These are phyloP conservation scores for Melolontha melolontha DNA, from an alignment of 2,888 invertebrate species.

Conservation along the genomic window DNA sequence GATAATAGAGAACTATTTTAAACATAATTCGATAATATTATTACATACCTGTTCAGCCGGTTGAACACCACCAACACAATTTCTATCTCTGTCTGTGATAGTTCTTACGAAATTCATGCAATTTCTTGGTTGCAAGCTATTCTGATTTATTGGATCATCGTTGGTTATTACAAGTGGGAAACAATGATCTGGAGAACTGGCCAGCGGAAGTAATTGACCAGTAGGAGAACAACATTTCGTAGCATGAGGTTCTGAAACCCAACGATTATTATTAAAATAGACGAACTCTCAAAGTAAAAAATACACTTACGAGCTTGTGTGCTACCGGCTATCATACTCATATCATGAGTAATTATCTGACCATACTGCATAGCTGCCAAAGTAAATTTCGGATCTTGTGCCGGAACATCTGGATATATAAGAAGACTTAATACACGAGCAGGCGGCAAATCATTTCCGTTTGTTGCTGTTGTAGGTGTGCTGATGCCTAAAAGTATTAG, in stretches of 20 bases:
- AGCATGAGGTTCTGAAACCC: conserved; percentile 67
- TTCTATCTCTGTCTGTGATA: conserved; percentile 74
- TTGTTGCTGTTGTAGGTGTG: conserved; percentile 70
- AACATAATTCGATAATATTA: too few relatives aligned
- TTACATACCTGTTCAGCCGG: conserved; percentile 78
- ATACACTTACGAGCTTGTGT: conserved; percentile 79
- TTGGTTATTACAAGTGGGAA: conserved; percentile 69
- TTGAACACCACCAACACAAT: conserved; percentile 72
- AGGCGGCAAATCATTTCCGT: conserved; percentile 77
- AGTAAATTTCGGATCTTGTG: conserved; percentile 80
- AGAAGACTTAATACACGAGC: conserved; percentile 77
- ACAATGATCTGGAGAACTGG: conserved; percentile 66
- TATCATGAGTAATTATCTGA: conserved; percentile 84
- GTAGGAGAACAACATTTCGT: conserved; percentile 74
- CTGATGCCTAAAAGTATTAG: conserved; percentile 70
- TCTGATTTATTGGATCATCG: conserved; percentile 71
- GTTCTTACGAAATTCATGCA: conserved; percentile 83
- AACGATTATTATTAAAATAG: not conserved
- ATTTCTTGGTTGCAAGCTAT: conserved; percentile 68
- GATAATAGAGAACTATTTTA: too few relatives aligned
- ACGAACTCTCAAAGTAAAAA: too few relatives aligned
- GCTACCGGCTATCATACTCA: conserved; percentile 79
- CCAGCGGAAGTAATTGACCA: conserved; percentile 68
- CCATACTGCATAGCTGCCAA: conserved; percentile 85
- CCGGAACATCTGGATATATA: conserved; percentile 77